phyloP scores from a whole-genome alignment of 2,888 invertebrate genomes.

The Pollenia angustigena region DNA sequence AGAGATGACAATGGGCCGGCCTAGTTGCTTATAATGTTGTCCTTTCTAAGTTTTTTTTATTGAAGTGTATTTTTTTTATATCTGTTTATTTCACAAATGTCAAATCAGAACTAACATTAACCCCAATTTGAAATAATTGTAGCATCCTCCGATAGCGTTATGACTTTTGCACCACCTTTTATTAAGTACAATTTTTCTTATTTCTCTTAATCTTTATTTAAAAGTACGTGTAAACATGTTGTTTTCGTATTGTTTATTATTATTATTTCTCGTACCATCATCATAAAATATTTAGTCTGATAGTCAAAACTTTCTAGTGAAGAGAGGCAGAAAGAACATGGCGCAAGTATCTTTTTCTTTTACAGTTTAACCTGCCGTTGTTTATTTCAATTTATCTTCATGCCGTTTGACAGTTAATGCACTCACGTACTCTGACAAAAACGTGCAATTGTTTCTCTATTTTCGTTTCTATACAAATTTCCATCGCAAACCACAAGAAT shows the following conservation, averaged over 20 bases:
- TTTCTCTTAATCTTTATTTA: constrained; percentile 41
- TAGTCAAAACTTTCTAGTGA: constrained; percentile 2
- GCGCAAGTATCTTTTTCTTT: not conserved
- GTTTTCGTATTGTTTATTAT: constrained; percentile 67
- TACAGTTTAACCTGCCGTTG: constrained; percentile 20
- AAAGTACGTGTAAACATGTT: constrained; percentile 58
- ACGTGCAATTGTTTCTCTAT: constrained; percentile 61
- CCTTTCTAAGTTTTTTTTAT: no score
- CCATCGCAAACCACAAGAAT: constrained; percentile 2
- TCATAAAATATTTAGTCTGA: constrained; percentile 40
- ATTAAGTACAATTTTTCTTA: not conserved
- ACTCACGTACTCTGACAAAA: constrained; percentile 61
- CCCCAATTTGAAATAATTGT: no score
- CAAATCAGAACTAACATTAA: no score
- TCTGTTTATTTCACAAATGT: no score
- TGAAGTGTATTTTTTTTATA: no score
- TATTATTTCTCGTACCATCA: constrained; percentile 49
- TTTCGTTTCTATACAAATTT: constrained; percentile 14
- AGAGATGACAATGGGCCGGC: no score
- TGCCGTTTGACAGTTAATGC: constrained; percentile 67
- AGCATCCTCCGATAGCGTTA: no score
- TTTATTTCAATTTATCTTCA: constrained; percentile 66
- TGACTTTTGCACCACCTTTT: no score
- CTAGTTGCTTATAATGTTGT: no score
- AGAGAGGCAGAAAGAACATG: no score